phyloP scores from a whole-genome alignment of 2,888 invertebrate genomes.

The Polietes domitor region DNA sequence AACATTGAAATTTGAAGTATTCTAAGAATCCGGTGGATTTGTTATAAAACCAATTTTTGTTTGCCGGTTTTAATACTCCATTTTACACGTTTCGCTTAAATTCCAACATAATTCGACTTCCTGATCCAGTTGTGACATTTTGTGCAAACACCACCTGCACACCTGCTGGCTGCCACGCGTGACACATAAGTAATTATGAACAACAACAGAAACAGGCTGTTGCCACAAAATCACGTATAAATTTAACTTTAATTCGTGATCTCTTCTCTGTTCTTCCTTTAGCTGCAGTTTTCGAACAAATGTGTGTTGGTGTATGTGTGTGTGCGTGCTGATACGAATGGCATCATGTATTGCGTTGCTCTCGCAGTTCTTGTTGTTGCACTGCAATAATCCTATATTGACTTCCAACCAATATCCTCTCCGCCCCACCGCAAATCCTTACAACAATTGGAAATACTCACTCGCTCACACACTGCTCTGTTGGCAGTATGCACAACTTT shows the following conservation, averaged over 20 bases:
- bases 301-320: no score
- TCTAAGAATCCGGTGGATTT: no score
- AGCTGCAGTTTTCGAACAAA: neutral
- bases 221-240: neutral
- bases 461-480: no score
- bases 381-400: constrained; percentile 27
- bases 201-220: neutral
- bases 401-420: neutral
- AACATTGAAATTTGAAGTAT: no score
- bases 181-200: constrained; percentile 19
- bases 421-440: neutral
- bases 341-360: neutral
- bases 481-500: constrained; percentile 21
- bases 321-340: neutral
- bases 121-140: neutral
- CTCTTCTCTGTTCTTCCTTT: neutral
- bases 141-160: no score
- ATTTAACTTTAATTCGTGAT: constrained; percentile 17
- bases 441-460: neutral
- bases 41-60: no score
- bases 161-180: neutral
- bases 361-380: constrained; percentile 1
- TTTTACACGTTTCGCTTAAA: no score
- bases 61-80: no score
- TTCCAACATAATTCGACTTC: no score